Base-by-base conservation (phyloP, 23 tunicate genomes). In the Trididemnum miniatum region DNA sequence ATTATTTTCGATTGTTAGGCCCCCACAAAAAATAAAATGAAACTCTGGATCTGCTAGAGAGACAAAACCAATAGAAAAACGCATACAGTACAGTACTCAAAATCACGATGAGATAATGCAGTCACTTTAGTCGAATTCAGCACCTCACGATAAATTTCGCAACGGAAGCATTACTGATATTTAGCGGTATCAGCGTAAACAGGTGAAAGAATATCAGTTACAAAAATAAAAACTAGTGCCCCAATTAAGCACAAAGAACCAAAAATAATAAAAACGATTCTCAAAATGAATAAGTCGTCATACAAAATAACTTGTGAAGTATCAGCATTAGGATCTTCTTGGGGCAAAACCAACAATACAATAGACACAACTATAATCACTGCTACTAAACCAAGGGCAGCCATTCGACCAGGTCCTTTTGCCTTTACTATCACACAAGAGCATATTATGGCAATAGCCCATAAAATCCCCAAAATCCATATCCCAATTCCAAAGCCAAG, bases 401-500 rank as follows among this genome's bases (percentile, higher is more conserved):
- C 15, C 37, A n/a, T 67, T 67, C 38, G 31, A 2, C 7, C 38
- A 30, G n/a, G 3, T 12, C 75, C 75, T 12, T 37, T 32, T 3
- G 26, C 7, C 5, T 24, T 20, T 30, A 38, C 37, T 12, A 67
- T 67, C 12, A 67, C 15, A 67, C 22, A 67, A 5, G 20, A 3
- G 38, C 38, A 31, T 12, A 67, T 31, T 67, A 67, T 3, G 5
- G 75, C 75, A 5, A 67, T 24, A 5, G 75, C 12, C 75, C 75
- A 67, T 24, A 67, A 33, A 31, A 32, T 32, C 7, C 38, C 75
- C 25, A 67, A 67, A 67, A 67, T 33, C 75, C 75, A 67, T 12
- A 67, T 32, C n/a, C 75, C 75, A 67, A 33, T 12, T 32, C 75
- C 75, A 31, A 67, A 32, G 3, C 75, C 75, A 67, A 67, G 38